Evolutionary conservation across 2,888 invertebrate genomes (phyloP).

Genomic region (Drosophila leonis): DNA sequence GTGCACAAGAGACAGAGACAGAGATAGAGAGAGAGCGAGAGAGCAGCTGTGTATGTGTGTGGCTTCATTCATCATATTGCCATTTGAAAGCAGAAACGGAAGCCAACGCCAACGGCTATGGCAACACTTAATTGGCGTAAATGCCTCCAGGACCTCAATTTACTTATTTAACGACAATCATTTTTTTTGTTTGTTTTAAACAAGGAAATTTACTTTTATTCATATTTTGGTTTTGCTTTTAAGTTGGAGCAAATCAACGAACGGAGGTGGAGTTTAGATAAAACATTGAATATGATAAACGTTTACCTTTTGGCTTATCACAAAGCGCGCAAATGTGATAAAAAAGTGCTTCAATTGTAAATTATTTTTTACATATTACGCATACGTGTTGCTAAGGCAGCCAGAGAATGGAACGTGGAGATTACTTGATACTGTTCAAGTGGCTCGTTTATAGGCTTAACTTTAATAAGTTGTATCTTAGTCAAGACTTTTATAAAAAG

Average conservation of each 20-base stretch:
- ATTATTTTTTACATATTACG: conserved; percentile 23
- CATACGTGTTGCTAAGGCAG: conserved; percentile 36
- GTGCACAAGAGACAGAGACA: neutral
- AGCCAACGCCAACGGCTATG: conserved; percentile 14
- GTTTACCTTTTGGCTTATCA: conserved; percentile 34
- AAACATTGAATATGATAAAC: conserved; percentile 28
- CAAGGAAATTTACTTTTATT: conserved; percentile 5
- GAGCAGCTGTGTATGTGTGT: neutral
- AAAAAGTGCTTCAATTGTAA: conserved; percentile 24
- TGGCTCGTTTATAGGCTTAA: neutral
- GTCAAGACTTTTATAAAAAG: neutral
- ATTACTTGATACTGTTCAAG: neutral
- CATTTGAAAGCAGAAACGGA: conserved; percentile 23
- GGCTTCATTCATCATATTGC: conserved; percentile 41
- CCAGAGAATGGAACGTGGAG: neutral
- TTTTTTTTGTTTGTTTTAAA: conserved; percentile 10
- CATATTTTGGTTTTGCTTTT: neutral
- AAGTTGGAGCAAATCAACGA: neutral
- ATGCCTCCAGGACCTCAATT: conserved; percentile 18
- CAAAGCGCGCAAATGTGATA: conserved; percentile 24
- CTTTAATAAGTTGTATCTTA: neutral
- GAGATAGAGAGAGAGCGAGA: neutral
- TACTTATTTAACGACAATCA: conserved; percentile 25
- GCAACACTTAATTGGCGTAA: conserved; percentile 32
- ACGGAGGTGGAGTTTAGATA: conserved; percentile 26